Percentiles rank a stretch among this genome's conserved stretches.
These are phyloP conservation scores for Lithobates pipiens DNA, from an alignment of 2,797 vertebrate genomes.

Conservation along the genomic window DNA sequence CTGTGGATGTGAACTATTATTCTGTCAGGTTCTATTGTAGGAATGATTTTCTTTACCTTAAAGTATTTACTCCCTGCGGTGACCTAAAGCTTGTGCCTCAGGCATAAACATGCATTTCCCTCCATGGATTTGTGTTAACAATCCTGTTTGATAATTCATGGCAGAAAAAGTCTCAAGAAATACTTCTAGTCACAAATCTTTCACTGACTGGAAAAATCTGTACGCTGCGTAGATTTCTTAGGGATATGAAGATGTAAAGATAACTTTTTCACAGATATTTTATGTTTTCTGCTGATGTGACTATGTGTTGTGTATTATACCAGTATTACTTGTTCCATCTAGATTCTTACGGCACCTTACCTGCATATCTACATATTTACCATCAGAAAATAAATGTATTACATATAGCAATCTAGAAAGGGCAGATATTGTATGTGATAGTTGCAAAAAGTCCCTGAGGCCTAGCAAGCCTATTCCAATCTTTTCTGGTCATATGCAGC, in stretches of 20 bases:
- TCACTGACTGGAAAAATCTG: background rate
- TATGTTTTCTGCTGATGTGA: background rate
- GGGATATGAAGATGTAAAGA: background rate
- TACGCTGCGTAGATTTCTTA: background rate
- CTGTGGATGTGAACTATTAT: background rate
- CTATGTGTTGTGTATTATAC: background rate
- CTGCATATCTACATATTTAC: background rate
- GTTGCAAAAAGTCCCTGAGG: too few relatives aligned
- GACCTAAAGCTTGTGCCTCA: background rate
- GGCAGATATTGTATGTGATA: too few relatives aligned
- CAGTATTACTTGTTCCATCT: background rate
- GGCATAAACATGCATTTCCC: conserved; percentile 6
- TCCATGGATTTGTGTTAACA: background rate
- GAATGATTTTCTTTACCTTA: conserved; percentile 1
- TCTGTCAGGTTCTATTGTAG: background rate
- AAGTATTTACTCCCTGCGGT: conserved; percentile 18
- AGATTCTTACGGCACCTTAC: background rate
- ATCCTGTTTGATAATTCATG: conserved; percentile 7
- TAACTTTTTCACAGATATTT: background rate
- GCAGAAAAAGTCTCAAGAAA: background rate
- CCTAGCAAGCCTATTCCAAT: too few relatives aligned
- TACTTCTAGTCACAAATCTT: background rate
- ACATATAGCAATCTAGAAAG: too few relatives aligned
- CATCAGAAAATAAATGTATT: background rate
- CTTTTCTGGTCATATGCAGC: background rate